These are phyloP conservation scores for Rhagonycha lutea DNA, from an alignment of 2,888 invertebrate genomes.

Conservation along the genomic window DNA sequence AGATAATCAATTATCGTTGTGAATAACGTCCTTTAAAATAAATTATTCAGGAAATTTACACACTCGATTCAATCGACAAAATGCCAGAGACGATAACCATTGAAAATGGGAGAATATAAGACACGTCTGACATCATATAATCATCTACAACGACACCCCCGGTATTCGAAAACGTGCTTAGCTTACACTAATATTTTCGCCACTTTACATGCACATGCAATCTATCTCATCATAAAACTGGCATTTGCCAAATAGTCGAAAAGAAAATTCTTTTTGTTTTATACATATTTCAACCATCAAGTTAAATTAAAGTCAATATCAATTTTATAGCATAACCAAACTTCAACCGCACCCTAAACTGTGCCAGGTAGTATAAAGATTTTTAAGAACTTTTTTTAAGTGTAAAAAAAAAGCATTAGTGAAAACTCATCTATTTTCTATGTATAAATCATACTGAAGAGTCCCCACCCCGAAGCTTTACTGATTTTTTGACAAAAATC, in stretches of 20 bases:
- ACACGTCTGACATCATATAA: conserved; percentile 21
- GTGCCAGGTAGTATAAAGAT: too few relatives aligned
- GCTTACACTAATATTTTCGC: conserved; percentile 16
- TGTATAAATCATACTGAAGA: too few relatives aligned
- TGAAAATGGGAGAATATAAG: conserved; percentile 11
- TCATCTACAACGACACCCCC: conserved; percentile 14
- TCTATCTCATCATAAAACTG: conserved; percentile 18
- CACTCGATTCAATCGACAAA: conserved; percentile 17
- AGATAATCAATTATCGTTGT: conserved; percentile 11
- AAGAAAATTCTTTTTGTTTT: not conserved
- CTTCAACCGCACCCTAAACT: not conserved
- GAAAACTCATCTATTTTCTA: too few relatives aligned
- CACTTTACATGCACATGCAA: conserved; percentile 17
- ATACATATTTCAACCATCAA: not conserved
- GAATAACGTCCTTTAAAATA: conserved; percentile 10
- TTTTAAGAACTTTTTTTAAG: too few relatives aligned
- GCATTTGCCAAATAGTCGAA: not conserved
- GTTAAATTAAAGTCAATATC: not conserved
- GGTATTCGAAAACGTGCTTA: conserved; percentile 14
- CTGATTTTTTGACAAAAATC: too few relatives aligned
- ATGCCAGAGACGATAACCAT: conserved; percentile 14
- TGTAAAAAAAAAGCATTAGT: too few relatives aligned
- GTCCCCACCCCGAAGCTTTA: too few relatives aligned
- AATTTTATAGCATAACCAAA: not conserved
- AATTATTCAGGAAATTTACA: conserved; percentile 21